A percentile compares a stretch with the other conserved stretches of the same genome.
These are phyloP conservation scores for Alces alces DNA, from an alignment of 2,113 vertebrate species.

Conservation along the genomic window DNA sequence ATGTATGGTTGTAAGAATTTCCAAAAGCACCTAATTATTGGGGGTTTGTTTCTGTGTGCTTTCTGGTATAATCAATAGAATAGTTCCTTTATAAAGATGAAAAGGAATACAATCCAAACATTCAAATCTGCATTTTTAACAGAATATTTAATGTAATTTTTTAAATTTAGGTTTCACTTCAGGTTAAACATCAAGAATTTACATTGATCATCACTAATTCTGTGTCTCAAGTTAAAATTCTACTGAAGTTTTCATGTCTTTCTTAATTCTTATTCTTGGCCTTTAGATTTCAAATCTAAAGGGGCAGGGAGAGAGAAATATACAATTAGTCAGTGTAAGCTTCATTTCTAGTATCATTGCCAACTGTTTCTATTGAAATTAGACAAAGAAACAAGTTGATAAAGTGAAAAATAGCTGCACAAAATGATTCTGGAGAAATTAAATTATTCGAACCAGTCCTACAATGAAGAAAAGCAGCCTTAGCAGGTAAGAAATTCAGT, in stretches of 20 bases:
- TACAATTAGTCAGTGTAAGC: background rate
- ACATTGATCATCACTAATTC: background rate
- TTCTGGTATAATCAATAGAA: background rate
- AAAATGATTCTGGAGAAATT: background rate
- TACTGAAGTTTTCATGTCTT: background rate
- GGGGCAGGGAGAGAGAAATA: background rate
- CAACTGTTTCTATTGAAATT: background rate
- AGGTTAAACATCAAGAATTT: background rate
- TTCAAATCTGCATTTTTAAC: background rate
- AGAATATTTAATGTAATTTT: background rate
- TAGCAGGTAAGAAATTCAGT: background rate
- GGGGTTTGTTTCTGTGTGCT: background rate
- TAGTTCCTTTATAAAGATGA: background rate
- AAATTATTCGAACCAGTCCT: background rate
- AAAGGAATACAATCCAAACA: background rate
- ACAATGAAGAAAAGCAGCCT: background rate
- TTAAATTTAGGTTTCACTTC: background rate
- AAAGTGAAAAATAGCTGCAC: background rate
- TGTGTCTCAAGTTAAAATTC: background rate
- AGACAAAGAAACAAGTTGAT: constrained; percentile 4
- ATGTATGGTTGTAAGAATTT: background rate
- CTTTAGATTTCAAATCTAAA: background rate
- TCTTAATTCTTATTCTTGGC: background rate
- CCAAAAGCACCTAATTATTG: background rate
- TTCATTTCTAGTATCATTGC: background rate